Conservation (phyloP, 2,888 invertebrate genomes). For the Leptogaster cylindrica region DNA sequence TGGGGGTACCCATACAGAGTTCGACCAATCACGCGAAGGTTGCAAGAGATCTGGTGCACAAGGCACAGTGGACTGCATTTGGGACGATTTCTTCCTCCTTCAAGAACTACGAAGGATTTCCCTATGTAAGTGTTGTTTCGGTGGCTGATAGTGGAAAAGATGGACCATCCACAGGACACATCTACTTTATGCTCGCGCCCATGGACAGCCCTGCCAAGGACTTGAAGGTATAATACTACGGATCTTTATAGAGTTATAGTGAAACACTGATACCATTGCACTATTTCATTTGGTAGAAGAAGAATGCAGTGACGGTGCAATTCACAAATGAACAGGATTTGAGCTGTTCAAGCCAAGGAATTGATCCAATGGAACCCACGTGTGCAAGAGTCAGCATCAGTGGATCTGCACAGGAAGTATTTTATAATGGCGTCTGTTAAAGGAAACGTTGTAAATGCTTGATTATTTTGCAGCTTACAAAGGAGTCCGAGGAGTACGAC, state of each 20-base stretch:
- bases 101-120: slow-evolving; percentile 53
- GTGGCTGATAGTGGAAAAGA: slow-evolving; percentile 56
- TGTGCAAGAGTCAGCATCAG: slow-evolving; percentile 55
- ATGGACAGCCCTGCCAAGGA: slow-evolving; percentile 60
- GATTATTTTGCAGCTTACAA: slow-evolving; percentile 9
- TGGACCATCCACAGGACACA: too few relatives aligned
- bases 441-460: neutral
- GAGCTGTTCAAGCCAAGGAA: slow-evolving; percentile 52
- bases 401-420: slow-evolving; percentile 52
- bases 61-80: slow-evolving; percentile 57
- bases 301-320: slow-evolving; percentile 57
- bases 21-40: slow-evolving; percentile 56
- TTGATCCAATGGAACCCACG: slow-evolving; percentile 61
- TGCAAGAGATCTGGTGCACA: slow-evolving; percentile 57
- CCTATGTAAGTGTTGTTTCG: slow-evolving; percentile 61
- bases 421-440: neutral
- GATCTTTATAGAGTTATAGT: too few relatives aligned
- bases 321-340: slow-evolving; percentile 57
- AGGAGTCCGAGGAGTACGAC: slow-evolving; percentile 41
- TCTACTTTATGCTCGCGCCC: slow-evolving; percentile 58
- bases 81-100: slow-evolving; percentile 57
- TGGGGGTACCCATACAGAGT: neutral
- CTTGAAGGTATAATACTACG: slow-evolving; percentile 37
- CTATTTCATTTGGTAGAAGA: slow-evolving; percentile 47
- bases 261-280: neutral